Percentiles rank a stretch among this genome's conserved stretches.
These are phyloP conservation scores for Hecatera dysodea DNA, from an alignment of 2,888 invertebrate species.

Conservation along the genomic window DNA sequence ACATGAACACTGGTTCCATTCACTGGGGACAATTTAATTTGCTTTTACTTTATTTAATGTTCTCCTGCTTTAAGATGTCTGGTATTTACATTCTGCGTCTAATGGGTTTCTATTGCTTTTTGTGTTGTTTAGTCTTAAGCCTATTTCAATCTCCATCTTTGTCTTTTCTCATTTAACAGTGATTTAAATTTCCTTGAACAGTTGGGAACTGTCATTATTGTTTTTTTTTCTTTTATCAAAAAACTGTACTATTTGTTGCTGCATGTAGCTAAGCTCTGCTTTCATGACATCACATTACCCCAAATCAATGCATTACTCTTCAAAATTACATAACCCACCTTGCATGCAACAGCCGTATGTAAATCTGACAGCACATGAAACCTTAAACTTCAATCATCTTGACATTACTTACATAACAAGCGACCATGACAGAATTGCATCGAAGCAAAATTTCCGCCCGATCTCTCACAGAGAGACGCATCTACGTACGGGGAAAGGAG, in stretches of 20 bases:
- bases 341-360: constrained; percentile 27
- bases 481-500: constrained; percentile 50
- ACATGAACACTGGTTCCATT: constrained; percentile 49
- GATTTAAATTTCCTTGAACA: not conserved
- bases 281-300: not conserved
- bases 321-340: constrained; percentile 21
- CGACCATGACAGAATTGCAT: constrained; percentile 69
- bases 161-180: not conserved
- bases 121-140: constrained; percentile 14
- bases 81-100: constrained; percentile 14
- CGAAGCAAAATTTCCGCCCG: constrained; percentile 63
- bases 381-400: constrained; percentile 69
- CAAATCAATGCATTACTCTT: not conserved
- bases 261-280: too few relatives aligned
- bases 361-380: constrained; percentile 50
- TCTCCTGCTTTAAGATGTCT: constrained; percentile 22
- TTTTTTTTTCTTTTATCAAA: not conserved
- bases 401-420: constrained; percentile 66
- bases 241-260: not conserved
- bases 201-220: not conserved
- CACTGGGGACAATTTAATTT: constrained; percentile 57
- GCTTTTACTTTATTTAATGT: constrained; percentile 50
- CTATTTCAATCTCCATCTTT: not conserved
- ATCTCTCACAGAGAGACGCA: constrained; percentile 66
- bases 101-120: constrained; percentile 24